Evolutionary conservation across 64 coral and sea anemone genomes (phyloP), one percentile per base, ranked within the genome.

Genomic region (Dendrophyllia cribrosa): DNA sequence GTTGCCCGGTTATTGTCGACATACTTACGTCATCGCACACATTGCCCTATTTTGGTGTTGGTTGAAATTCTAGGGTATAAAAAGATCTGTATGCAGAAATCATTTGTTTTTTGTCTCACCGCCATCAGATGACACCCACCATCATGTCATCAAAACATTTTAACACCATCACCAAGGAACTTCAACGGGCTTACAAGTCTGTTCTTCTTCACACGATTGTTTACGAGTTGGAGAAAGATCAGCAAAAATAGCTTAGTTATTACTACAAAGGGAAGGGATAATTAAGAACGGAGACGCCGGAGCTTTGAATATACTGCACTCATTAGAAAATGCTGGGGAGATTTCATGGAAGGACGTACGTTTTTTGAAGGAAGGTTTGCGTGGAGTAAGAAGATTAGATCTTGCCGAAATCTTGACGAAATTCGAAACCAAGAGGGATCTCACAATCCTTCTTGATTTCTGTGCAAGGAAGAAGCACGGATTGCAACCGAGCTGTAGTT

Each of bases 391-490:
- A 6, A 77, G 75, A 77, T 21, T 11, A 19, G 75, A 77, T 55
- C 15, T 77, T 77, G 75, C 6, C 5, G 8, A 53, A 8, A 25
- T 4, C 2, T 77, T 77, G 53, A 52, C 49, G 4, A 7, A 22
- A 8, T 77, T n/a, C n/a, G 74, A 77, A 77, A 52, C 53, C 4
- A 77, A 77, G 50, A 77, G 74, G 19, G 8, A 53, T 77, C 12
- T 77, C 14, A 51, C 75, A 17, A 9, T 77, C 17, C 75, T 77
- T 20, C 51, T 77, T 8, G 16, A 77, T 46, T 52, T 56, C 7
- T 77, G 53, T 77, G 16, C 75, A 0, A 77, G 10, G 7, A 55
- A n/a, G 48, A 21, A 2, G 7, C 14, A n/a, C 0, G 75, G 75
- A 4, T 9, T 77, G 48, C 17, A 77, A 7, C 19, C 75, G 12